Base-by-base conservation (phyloP, 2,797 vertebrate species). In the Hemitrygon akajei region DNA sequence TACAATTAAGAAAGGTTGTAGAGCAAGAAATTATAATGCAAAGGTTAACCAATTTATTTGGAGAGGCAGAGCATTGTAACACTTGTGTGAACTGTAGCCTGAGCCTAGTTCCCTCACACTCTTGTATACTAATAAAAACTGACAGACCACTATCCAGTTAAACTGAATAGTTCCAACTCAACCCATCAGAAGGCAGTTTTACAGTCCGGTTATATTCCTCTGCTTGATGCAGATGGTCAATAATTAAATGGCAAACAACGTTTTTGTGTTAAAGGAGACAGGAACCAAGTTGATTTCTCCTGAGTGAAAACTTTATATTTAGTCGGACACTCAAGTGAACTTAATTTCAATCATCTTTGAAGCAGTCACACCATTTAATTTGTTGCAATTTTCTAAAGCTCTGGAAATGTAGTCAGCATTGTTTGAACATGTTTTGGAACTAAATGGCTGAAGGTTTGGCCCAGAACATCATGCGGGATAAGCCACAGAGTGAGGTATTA, bases 41-140 rank as follows among this genome's bases (percentile, higher is more conserved):
- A 37, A 47, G 69, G 47, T 27, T 16, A 92, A 92, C 69, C 71
- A 92, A 37, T 92, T 92, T 92, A 92, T 92, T 92, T 92, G 10
- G 40, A 75, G 47, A 73, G 69, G 69, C 20, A 16, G 63, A 16
- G 30, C 60, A 66, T 16, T 60, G 56, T 60, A 60, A 86, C 11
- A 60, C 30, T 66, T 63, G 60, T 89, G 37, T 37, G 86, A 89
- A 34, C 7, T 12, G 34, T 22, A 75, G 27, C 34, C 69, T 73
- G 69, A 20, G 47, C 30, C 7, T 34, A 20, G 14, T 30, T 75
- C 37, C 69, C 30, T 37, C 91, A 56, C 25, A 47, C 10, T 30
- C 25, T 47, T 34, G 11, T 3, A 47, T 34, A 56, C 40, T 7
- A 37, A 75, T 47, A 75, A n/a, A 92, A 92, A 73, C 27, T 89